Evolutionary conservation across 35 echinoderm and acorn worm genomes (phyloP).

Genomic region (Amphiura filiformis): DNA sequence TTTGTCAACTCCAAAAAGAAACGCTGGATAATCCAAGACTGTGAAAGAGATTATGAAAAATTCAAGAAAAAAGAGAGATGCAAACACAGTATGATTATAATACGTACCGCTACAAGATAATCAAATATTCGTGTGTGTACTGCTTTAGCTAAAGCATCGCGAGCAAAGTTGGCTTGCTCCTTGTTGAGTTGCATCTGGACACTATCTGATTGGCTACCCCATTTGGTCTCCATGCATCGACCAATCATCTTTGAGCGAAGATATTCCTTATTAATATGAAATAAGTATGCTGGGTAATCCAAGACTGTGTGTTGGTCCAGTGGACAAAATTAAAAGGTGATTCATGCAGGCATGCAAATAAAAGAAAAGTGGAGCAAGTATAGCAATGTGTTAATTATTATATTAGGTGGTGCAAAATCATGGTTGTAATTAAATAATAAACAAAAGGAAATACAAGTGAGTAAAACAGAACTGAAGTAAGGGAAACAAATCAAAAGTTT

Average conservation of each 20-base stretch:
- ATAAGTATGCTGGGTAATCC: constrained; percentile 80
- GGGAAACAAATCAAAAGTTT: no score
- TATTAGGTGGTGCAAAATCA: no score
- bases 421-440: no score
- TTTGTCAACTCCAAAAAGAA: constrained; percentile 63
- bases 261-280: constrained; percentile 47
- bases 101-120: constrained; percentile 66
- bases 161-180: constrained; percentile 77
- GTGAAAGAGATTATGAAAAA: not conserved
- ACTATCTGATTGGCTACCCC: constrained; percentile 80
- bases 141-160: constrained; percentile 92
- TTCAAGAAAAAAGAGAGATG: not conserved
- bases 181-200: constrained; percentile 74
- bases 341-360: no score
- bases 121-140: constrained; percentile 94
- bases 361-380: no score
- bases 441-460: no score
- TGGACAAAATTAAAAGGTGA: no score
- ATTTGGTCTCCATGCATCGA: constrained; percentile 92
- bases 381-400: no score
- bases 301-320: constrained; percentile 47
- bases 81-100: not conserved
- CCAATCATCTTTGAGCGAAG: constrained; percentile 82
- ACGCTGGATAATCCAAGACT: constrained; percentile 95
- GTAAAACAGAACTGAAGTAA: no score